Evolutionary conservation across 2,888 invertebrate genomes (phyloP), one percentile per base, ranked within the genome.

Genomic region (Hesperia comma): DNA sequence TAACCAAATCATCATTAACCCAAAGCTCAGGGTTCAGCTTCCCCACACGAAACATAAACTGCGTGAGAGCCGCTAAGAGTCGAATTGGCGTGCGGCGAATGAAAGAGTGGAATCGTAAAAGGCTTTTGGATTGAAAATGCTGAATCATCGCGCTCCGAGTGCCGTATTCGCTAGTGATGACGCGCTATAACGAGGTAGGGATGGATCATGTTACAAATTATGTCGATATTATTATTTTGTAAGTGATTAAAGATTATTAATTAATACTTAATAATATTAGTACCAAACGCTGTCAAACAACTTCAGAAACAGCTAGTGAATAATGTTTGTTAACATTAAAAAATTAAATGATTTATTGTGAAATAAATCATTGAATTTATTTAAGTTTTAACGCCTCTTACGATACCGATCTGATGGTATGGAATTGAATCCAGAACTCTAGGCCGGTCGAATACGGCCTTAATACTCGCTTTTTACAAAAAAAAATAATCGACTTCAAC

Each of bases 121-220:
- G 87, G 83, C 87, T 86, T 89, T 88, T 79, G 89, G 88, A 87
- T 86, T 86, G 87, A 89, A 81, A 87, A 86, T 84, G 91, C 91
- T 89, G 91, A 91, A 88, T 91, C 90, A 90, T 88, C 84, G 84
- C 84, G 78, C 56, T 81, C 76, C 84, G 84, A 88, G 86, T 82
- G 80, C 75, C 79, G 77, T 75, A 78, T 74, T 75, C 82, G 79
- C 83, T 83, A 84, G 83, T 85, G 86, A 86, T 87, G 90, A 87
- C 85, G 88, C 86, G 88, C 85, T 83, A 86, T 90, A 91, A 88
- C 86, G 81, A 87, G 81, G 79, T 85, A 84, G 85, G 69, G 77
- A 61, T 71, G 75, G 63, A 37, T 51, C 37, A n/a, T n/a, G 10
- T 56, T 19, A 14, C n/a, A 19, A 1, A 12, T 32, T 46, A 17